A percentile compares a stretch with the other conserved stretches of the same genome.
phyloP scores from a whole-genome alignment of 1,140 invertebrate genomes.

The Heterodera carotae region DNA sequence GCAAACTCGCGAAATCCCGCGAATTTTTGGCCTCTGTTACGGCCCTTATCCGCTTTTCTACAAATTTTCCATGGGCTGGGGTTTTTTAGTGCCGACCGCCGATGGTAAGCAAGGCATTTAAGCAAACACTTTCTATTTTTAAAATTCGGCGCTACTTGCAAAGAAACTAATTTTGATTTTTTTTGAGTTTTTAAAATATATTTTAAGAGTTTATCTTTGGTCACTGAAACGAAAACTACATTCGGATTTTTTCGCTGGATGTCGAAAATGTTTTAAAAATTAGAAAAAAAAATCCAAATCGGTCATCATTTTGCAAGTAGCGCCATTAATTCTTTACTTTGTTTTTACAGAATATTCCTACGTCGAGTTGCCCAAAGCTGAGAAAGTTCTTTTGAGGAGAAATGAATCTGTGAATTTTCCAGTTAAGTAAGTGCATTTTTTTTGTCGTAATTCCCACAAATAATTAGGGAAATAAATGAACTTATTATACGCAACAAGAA shows the following conservation, averaged over 20 bases:
- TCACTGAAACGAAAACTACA: no score
- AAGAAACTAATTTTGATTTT: no score
- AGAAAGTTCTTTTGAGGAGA: conserved; percentile 24
- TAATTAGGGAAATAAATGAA: conserved; percentile 43
- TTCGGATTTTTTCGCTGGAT: no score
- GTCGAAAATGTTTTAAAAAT: no score
- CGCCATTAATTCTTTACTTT: no score
- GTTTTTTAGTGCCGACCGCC: conserved; percentile 53
- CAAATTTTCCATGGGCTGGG: conserved; percentile 57
- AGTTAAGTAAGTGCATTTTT: conserved; percentile 27
- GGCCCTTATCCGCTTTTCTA: conserved; percentile 57
- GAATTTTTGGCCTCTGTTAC: conserved; percentile 55
- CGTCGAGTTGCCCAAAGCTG: background rate
- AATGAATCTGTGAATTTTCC: conserved; percentile 33
- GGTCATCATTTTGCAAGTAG: no score
- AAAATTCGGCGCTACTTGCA: no score
- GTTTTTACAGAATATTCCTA: background rate
- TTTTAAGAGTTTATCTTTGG: no score
- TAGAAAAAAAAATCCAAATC: no score
- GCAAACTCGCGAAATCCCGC: conserved; percentile 49
- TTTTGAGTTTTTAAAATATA: no score
- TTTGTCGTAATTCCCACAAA: background rate
- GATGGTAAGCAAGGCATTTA: background rate
- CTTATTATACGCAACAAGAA: conserved; percentile 41
- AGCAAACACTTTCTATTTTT: no score